phyloP scores from a whole-genome alignment of 2,113 vertebrate species.

The Hypocryptadius cinnamomeus region DNA sequence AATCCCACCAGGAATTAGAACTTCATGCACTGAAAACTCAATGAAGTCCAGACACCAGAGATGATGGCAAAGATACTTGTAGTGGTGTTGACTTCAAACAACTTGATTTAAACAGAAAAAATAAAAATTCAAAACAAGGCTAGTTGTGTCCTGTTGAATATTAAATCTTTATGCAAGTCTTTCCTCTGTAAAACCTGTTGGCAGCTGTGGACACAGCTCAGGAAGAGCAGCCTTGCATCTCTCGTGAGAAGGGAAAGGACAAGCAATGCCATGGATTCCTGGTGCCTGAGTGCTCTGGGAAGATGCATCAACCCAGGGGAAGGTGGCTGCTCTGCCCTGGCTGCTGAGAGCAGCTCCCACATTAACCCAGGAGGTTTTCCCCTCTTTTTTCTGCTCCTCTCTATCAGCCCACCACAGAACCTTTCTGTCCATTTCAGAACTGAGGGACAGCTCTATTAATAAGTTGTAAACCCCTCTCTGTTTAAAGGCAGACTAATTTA shows the following conservation, averaged over 20 bases:
- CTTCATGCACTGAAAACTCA: background rate
- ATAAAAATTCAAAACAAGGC: background rate
- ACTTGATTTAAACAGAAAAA: background rate
- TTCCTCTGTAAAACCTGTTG: background rate
- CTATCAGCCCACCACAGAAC: background rate
- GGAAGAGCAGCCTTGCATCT: background rate
- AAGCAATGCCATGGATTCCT: background rate
- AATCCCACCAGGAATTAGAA: background rate
- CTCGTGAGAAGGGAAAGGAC: background rate
- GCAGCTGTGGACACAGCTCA: background rate
- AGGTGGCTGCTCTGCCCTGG: background rate
- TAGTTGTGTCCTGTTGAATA: background rate
- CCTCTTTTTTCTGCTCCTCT: background rate
- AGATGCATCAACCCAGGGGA: background rate
- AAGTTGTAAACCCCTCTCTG: constrained; percentile 3
- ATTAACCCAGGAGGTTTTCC: background rate
- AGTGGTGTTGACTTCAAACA: background rate
- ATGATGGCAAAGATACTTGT: background rate
- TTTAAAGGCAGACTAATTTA: constrained; percentile 50
- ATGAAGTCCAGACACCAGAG: background rate
- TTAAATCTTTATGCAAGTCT: background rate
- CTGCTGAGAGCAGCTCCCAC: background rate
- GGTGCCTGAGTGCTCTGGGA: background rate
- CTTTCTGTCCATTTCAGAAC: background rate
- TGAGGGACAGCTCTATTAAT: background rate